Evolutionary conservation across 1,140 invertebrate species (phyloP), one percentile per base, ranked within the genome.

Genomic region (Lysiphlebus fabarum): DNA sequence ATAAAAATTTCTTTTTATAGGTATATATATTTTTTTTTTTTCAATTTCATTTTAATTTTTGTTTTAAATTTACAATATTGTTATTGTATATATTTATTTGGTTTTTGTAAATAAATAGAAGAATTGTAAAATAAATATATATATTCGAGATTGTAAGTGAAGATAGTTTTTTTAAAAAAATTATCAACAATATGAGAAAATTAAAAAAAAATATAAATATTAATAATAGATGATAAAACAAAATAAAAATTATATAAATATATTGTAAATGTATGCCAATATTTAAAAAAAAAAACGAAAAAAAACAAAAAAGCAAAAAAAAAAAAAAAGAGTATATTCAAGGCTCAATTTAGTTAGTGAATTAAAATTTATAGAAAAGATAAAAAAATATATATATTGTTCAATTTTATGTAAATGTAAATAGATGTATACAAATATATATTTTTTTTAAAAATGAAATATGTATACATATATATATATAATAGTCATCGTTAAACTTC

Each of bases 271-370:
- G 17, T 3, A 17, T 17, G 3, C 17, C 17, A 17, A 17, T 17
- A 17, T 17, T 17, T 17, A 3, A 17, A 3, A n/a, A n/a, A n/a
- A n/a, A n/a, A n/a, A n/a, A n/a, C n/a, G n/a, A n/a, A n/a, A n/a
- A n/a, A n/a, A n/a, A n/a, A n/a, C n/a, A n/a, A n/a, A n/a, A n/a
- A n/a, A n/a, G 63, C 43, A 63, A 57, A 37, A 55, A 58, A 59
- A 53, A 63, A 60, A 63, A 65, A 67, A 48, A 58, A 66, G 49
- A 60, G 56, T 71, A 70, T 65, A 73, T 66, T 70, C 68, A 71
- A 74, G 72, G 73, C 73, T 75, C 73, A 75, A 75, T 74, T 70
- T 74, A 75, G 70, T 63, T 74, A 74, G 66, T 64, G 63, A 64
- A 71, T 59, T 63, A 44, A 54, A 59, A 58, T 58, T 62, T 49